Conservation (phyloP, 2,113 vertebrate genomes). For the Melierax canorus region DNA sequence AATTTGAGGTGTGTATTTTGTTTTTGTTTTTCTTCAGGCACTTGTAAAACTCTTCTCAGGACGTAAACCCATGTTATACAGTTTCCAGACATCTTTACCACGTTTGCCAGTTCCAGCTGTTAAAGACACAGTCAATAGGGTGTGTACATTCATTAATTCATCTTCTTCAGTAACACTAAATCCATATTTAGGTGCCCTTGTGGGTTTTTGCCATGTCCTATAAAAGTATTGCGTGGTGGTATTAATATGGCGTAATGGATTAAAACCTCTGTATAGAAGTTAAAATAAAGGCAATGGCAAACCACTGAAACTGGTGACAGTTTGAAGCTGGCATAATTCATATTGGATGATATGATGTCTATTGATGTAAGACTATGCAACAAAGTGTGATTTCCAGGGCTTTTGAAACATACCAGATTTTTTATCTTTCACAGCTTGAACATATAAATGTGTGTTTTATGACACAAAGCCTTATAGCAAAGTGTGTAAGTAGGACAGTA, state of each 20-base stretch:
- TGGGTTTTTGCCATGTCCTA: neutral
- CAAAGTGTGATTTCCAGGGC: neutral
- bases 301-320: neutral
- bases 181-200: neutral
- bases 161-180: neutral
- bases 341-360: neutral
- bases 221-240: neutral
- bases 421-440: neutral
- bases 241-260: neutral
- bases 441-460: neutral
- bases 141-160: conserved; percentile 39
- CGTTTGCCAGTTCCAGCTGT: conserved; percentile 86
- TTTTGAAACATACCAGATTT: neutral
- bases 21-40: conserved; percentile 59
- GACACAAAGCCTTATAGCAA: neutral
- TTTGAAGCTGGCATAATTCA: neutral
- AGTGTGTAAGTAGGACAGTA: neutral
- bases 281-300: neutral
- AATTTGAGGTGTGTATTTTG: neutral
- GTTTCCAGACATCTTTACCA: conserved; percentile 93
- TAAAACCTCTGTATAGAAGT: neutral
- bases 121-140: conserved; percentile 86
- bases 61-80: conserved; percentile 93
- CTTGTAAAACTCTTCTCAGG: conserved; percentile 93
- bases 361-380: neutral